Percentiles rank a stretch among this genome's conserved stretches.
phyloP scores from a whole-genome alignment of 2,888 invertebrate genomes.

The Pardosa pseudoannulata region DNA sequence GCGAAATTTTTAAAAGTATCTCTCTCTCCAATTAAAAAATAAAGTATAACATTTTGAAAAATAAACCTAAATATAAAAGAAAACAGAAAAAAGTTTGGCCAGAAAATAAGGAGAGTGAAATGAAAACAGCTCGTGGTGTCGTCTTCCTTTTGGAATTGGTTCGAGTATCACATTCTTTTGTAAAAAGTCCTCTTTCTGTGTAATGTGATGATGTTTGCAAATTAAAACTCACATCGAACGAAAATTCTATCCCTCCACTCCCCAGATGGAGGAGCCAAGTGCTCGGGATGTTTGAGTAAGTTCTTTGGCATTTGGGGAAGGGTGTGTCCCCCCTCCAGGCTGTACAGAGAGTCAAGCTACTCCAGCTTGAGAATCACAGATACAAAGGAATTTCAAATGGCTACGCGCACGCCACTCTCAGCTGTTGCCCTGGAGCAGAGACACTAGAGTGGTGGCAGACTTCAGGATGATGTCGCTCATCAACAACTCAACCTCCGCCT shows the following conservation, averaged over 20 bases:
- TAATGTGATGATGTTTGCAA: not conserved
- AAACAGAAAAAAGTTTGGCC: not conserved
- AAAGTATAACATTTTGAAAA: not conserved
- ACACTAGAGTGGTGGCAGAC: slow-evolving; percentile 52
- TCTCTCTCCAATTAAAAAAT: not conserved
- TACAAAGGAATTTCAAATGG: slow-evolving; percentile 28
- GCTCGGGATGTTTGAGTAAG: slow-evolving; percentile 27
- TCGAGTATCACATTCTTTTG: slow-evolving; percentile 1
- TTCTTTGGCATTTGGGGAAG: slow-evolving; percentile 62
- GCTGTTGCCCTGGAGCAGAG: slow-evolving; percentile 55
- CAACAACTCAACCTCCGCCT: not conserved
- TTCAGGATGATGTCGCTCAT: slow-evolving; percentile 58
- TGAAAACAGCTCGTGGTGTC: not conserved
- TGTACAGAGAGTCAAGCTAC: slow-evolving; percentile 59
- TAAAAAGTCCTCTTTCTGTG: not conserved
- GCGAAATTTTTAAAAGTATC: not conserved
- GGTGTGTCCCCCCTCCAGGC: slow-evolving; percentile 22
- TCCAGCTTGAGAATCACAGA: slow-evolving; percentile 71
- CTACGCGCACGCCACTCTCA: slow-evolving; percentile 41
- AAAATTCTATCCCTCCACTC: not conserved
- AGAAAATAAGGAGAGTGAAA: not conserved
- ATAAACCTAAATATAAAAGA: not conserved
- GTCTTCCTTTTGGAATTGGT: not conserved
- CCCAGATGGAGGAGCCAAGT: slow-evolving; percentile 27
- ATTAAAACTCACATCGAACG: not conserved